phyloP scores from a whole-genome alignment of 1,140 invertebrate species.

The Pogonomyrmex barbatus region DNA sequence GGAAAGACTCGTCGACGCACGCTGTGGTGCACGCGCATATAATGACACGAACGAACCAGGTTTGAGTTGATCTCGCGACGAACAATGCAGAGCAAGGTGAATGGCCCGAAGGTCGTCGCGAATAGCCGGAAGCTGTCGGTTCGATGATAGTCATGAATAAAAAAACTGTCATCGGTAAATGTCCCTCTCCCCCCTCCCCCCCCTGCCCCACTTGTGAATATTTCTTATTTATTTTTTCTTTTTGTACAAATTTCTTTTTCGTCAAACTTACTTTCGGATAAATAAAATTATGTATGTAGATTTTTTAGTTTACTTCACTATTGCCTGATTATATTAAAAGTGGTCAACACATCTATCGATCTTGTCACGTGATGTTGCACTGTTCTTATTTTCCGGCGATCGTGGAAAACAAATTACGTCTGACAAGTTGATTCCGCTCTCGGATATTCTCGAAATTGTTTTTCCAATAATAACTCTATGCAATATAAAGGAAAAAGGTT shows the following conservation, averaged over 20 bases:
- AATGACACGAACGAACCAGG: conserved; percentile 60
- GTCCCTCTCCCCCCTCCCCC: background rate
- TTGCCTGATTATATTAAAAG: background rate
- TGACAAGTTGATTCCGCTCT: conserved; percentile 23
- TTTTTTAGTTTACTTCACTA: background rate
- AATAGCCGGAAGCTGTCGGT: conserved; percentile 32
- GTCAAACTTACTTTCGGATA: background rate
- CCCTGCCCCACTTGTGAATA: background rate
- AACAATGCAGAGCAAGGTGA: conserved; percentile 74
- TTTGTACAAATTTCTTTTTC: background rate
- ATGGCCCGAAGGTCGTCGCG: conserved; percentile 68
- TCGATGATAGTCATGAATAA: background rate
- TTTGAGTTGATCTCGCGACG: conserved; percentile 53
- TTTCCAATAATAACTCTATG: background rate
- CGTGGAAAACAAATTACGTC: conserved; percentile 30
- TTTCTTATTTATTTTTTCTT: background rate
- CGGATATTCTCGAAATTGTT: conserved; percentile 17
- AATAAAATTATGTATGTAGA: background rate
- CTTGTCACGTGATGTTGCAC: background rate
- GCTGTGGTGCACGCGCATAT: conserved; percentile 23
- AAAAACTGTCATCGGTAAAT: background rate
- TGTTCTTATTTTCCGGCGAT: background rate
- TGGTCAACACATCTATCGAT: conserved; percentile 31
- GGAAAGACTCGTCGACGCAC: conserved; percentile 8
- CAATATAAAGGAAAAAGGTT: conserved; percentile 24